A percentile compares a stretch with the other conserved stretches of the same genome.
Conservation (phyloP, 1,140 invertebrate species). For the Leptinotarsa undecemlineata region DNA sequence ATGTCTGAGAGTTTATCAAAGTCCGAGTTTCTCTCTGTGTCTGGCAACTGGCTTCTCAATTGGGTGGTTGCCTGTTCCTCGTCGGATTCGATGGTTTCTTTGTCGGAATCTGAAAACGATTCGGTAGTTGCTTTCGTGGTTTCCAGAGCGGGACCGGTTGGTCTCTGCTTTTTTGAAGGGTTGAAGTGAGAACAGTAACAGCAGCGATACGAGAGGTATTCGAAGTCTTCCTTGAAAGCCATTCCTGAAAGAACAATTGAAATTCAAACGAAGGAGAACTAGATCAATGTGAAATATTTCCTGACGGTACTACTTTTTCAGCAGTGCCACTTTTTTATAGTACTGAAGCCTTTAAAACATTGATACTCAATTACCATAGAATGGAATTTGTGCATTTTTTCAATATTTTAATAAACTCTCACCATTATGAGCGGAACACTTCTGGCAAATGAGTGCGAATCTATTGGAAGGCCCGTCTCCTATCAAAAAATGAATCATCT, state of each 20-base stretch:
- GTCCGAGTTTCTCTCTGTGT: slow-evolving; percentile 12
- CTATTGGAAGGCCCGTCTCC: slow-evolving; percentile 94
- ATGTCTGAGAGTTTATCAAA: slow-evolving; percentile 14
- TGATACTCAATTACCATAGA: too few species aligned
- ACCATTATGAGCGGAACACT: slow-evolving; percentile 92
- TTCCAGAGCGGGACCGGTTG: slow-evolving; percentile 69
- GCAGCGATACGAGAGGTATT: slow-evolving; percentile 88
- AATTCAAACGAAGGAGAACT: too few species aligned
- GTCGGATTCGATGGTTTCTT: slow-evolving; percentile 41
- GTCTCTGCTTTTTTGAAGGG: slow-evolving; percentile 80
- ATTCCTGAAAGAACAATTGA: slow-evolving; percentile 67
- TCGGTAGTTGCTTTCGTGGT: slow-evolving; percentile 37
- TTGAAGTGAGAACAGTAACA: slow-evolving; percentile 87
- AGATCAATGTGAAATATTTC: too few species aligned
- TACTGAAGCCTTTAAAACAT: too few species aligned
- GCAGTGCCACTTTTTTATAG: too few species aligned
- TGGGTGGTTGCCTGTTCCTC: slow-evolving; percentile 32
- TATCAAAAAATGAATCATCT: slow-evolving; percentile 89
- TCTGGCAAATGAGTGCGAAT: slow-evolving; percentile 90
- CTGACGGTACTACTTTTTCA: too few species aligned
- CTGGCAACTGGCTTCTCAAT: not conserved
- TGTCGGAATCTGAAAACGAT: slow-evolving; percentile 45
- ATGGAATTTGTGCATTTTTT: too few species aligned
- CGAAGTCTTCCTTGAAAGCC: slow-evolving; percentile 95
- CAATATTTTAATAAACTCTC: slow-evolving; percentile 27